Evolutionary conservation across 53 echinoderm and acorn worm genomes (phyloP).

Genomic region (Glandiceps talaboti): DNA sequence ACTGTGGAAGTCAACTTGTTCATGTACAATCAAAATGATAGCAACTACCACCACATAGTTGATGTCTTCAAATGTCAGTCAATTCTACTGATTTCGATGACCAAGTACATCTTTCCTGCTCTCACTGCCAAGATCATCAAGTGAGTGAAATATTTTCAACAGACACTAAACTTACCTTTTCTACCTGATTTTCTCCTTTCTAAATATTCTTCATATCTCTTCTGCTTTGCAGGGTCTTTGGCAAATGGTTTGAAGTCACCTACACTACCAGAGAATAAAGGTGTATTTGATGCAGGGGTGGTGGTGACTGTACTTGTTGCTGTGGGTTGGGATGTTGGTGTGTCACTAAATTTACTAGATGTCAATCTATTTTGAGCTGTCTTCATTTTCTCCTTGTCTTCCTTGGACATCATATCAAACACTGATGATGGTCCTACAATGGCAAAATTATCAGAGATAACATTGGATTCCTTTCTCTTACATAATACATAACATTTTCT

Average conservation of each 20-base stretch:
- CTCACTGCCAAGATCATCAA: too few species aligned
- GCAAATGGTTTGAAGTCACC: slow-evolving; percentile 48
- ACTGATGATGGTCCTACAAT: slow-evolving; percentile 39
- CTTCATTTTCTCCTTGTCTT: slow-evolving; percentile 30
- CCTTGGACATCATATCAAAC: slow-evolving; percentile 39
- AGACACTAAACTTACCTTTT: too few species aligned
- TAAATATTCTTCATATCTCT: slow-evolving; percentile 47
- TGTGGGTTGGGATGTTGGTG: slow-evolving; percentile 1
- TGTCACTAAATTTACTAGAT: not conserved
- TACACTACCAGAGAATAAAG: slow-evolving; percentile 3
- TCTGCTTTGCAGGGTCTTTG: slow-evolving; percentile 46
- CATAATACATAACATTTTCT: not conserved
- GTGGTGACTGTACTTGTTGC: slow-evolving; percentile 12
- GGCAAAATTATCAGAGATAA: not conserved
- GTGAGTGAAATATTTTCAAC: too few species aligned
- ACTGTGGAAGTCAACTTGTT: too few species aligned
- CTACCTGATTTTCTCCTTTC: slow-evolving; percentile 11
- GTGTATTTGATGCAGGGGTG: slow-evolving; percentile 2
- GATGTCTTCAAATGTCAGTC: too few species aligned
- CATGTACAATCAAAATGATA: too few species aligned
- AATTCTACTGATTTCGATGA: too few species aligned
- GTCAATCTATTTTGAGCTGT: slow-evolving; percentile 5
- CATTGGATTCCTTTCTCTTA: too few species aligned
- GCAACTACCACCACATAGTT: too few species aligned
- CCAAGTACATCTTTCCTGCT: too few species aligned